Evolutionary conservation across 2,113 vertebrate genomes (phyloP), one percentile per base, ranked within the genome.

Genomic region (Lophura nycthemera): DNA sequence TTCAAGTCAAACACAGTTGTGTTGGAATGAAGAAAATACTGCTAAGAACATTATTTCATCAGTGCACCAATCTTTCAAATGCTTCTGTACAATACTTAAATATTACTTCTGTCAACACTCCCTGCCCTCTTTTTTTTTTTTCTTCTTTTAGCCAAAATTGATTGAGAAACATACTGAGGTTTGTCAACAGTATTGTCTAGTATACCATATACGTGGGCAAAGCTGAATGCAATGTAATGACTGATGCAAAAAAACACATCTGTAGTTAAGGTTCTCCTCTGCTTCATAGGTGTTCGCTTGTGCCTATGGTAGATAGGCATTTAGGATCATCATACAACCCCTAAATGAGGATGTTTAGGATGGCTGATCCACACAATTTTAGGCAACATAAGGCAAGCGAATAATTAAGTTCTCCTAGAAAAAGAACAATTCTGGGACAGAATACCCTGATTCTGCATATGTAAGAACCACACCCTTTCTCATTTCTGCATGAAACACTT

Each of bases 371-470:
- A 38, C 38, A 42, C 81, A 52, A 66, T 40, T 65, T 45, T 54
- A 70, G 43, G 34, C 21, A 57, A 30, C 3, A 10, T 30, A 61
- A 73, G n/a, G 76, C 40, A 42, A 72, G 13, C 18, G 15, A 86
- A 83, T 73, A 64, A 56, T 81, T 1, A 86, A 48, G 43, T 15
- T 83, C 40, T 27, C 43, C 38, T 72, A 76, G 72, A 2, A 69
- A 12, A n/a, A 83, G 63, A 64, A 71, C 50, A 32, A 24, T 29
- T 8, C 40, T 52, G 56, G 67, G 29, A 16, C 36, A 64, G 30
- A 1, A 0, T 12, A 1, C 27, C 14, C 43, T 36, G 14, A 17
- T 74, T 74, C 66, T 66, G 20, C 14, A 0, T 32, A 8, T 9
- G 29, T 36, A 63, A 71, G 38, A 50, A 16, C 29, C 19, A 4